Conservation (phyloP, 1,140 invertebrate genomes). For the Cydia fagiglandana region DNA sequence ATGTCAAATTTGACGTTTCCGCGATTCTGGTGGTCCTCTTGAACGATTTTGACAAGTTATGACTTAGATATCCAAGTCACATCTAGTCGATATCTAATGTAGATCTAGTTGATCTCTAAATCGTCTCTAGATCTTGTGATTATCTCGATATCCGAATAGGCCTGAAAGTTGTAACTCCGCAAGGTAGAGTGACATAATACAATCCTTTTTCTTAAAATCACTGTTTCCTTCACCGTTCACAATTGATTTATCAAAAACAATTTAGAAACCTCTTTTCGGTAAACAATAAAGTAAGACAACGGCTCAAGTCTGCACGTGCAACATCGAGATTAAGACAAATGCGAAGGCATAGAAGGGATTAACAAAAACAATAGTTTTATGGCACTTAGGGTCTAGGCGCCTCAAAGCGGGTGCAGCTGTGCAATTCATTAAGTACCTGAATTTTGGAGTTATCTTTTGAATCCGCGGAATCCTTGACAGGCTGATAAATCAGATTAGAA, state of each 20-base stretch:
- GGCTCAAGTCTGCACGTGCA: neutral
- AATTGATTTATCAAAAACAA: neutral
- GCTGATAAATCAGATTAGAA: neutral
- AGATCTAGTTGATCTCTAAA: too few relatives aligned
- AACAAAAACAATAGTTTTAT: slow-evolving; percentile 12
- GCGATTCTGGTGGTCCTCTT: too few relatives aligned
- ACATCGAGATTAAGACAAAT: neutral
- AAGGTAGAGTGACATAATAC: too few relatives aligned
- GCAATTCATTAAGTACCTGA: slow-evolving; percentile 13
- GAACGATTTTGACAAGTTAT: too few relatives aligned
- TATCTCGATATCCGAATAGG: too few relatives aligned
- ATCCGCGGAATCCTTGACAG: slow-evolving; percentile 4
- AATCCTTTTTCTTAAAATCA: slow-evolving; percentile 12
- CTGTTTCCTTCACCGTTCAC: slow-evolving; percentile 11
- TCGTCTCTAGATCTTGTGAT: too few relatives aligned
- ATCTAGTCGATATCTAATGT: too few relatives aligned
- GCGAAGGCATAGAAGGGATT: slow-evolving; percentile 7
- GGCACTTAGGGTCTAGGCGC: neutral
- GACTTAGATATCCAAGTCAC: too few relatives aligned
- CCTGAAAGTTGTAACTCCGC: too few relatives aligned
- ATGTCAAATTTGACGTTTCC: too few relatives aligned
- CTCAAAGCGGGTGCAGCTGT: slow-evolving; percentile 12
- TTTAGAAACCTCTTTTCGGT: neutral
- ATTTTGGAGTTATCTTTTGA: neutral
- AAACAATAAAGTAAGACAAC: slow-evolving; percentile 3